phyloP scores from a whole-genome alignment of 2,113 vertebrate genomes.

The Corvus moneduloides region DNA sequence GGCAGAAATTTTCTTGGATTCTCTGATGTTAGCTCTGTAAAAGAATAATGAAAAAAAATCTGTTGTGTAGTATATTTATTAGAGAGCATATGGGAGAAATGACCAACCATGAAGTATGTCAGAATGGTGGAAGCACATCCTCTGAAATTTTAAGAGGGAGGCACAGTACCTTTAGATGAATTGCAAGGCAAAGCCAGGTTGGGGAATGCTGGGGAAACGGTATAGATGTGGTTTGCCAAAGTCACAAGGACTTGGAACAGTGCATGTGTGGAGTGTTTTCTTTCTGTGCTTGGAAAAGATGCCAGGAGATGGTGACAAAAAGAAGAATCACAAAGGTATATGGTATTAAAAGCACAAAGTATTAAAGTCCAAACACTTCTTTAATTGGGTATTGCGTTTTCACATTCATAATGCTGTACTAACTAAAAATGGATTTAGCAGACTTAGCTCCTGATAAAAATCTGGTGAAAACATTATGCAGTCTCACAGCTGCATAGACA shows the following conservation, averaged over 20 bases:
- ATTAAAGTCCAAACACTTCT: not conserved
- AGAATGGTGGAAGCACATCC: not conserved
- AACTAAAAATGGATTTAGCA: slow-evolving; percentile 1
- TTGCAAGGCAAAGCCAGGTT: not conserved
- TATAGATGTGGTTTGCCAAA: not conserved
- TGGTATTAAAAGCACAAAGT: not conserved
- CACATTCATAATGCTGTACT: not conserved
- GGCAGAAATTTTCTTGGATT: not conserved
- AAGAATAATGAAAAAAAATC: not conserved
- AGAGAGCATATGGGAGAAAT: not conserved
- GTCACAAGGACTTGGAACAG: not conserved
- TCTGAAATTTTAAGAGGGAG: not conserved
- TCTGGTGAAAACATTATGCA: not conserved
- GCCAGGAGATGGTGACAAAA: not conserved
- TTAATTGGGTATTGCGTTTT: not conserved
- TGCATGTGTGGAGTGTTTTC: not conserved
- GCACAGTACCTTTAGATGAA: not conserved
- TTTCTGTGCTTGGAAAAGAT: not conserved
- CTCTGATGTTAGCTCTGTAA: not conserved
- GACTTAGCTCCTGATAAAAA: not conserved
- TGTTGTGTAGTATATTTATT: not conserved
- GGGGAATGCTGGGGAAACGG: not conserved
- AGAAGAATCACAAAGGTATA: not conserved
- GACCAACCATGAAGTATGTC: not conserved
- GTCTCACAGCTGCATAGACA: not conserved